Conservation (phyloP, 2,113 vertebrate genomes). For the Cardinalis cardinalis region DNA sequence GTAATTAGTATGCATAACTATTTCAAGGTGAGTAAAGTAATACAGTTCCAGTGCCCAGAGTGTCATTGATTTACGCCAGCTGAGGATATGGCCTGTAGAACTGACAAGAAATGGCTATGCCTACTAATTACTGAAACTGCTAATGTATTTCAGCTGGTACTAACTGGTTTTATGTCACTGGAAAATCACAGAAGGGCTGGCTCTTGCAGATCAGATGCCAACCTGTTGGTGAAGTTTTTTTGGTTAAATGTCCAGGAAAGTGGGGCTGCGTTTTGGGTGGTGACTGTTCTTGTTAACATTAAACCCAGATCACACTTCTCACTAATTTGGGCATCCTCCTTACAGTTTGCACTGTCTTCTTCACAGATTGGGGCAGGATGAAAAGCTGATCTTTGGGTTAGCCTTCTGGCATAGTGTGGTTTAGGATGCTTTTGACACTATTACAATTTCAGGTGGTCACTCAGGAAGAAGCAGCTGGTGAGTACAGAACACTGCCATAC, state of each 20-base stretch:
- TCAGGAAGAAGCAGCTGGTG: background rate
- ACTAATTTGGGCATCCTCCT: background rate
- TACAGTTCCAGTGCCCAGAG: background rate
- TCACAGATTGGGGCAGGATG: background rate
- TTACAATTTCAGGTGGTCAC: background rate
- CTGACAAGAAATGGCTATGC: background rate
- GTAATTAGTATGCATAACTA: constrained; percentile 30
- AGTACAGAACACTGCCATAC: background rate
- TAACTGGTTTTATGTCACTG: background rate
- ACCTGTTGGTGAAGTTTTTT: background rate
- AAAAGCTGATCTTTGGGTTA: background rate
- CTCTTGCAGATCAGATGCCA: background rate
- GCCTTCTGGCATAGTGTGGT: background rate
- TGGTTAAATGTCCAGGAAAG: background rate
- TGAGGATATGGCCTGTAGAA: background rate
- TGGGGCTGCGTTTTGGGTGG: background rate
- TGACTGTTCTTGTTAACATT: background rate
- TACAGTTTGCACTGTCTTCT: background rate
- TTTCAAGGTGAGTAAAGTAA: constrained; percentile 35
- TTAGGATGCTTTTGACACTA: background rate
- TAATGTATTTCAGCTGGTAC: background rate
- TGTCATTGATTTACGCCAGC: constrained; percentile 8
- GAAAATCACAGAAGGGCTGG: background rate
- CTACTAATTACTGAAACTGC: constrained; percentile 8
- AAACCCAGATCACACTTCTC: background rate